Evolutionary conservation across 2,113 vertebrate species (phyloP), one percentile per base, ranked within the genome.

Genomic region (Atherinomorus stipes): DNA sequence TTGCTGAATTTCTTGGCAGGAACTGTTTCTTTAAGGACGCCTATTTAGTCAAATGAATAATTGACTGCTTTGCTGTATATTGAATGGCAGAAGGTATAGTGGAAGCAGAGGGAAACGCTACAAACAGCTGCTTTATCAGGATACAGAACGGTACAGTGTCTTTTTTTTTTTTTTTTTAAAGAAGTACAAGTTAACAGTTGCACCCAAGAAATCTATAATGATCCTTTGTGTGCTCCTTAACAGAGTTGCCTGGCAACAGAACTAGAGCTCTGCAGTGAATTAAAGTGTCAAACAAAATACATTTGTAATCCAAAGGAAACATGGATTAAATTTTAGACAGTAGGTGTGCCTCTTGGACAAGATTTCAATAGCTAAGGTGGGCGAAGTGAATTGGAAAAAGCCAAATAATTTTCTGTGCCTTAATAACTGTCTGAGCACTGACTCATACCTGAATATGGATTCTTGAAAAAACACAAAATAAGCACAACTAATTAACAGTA

Each of bases 201-300:
- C 74, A 84, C 72, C 78, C 71, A 65, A 90, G 82, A 88, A 89
- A 89, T 88, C 81, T 80, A 88, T 90, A 89, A 90, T 84, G 85
- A 88, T 86, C 74, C 88, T 87, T 88, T 88, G 89, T 84, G 86
- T 86, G 85, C 79, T 86, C 84, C 75, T 88, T 76, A 76, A 79
- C 84, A 79, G 83, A 89, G 90, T 91, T 92, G 90, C 91, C 83
- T 87, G 86, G 89, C 91, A 93, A 92, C 87, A 80, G 80, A 81
- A 81, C 57, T 61, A 10, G 77, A 88, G 84, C 84, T 80, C 83
- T 80, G 79, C 84, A 86, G 86, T 87, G 84, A 90, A 88, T 91
- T 83, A 86, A 89, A 88, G 86, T 87, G 89, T 90, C 87, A 86
- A 89, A 85, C 38, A 44, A 90, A 91, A 90, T 83, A 86, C 84